Conservation (phyloP, 2,797 vertebrate species). For the Alfaro cultratus region DNA sequence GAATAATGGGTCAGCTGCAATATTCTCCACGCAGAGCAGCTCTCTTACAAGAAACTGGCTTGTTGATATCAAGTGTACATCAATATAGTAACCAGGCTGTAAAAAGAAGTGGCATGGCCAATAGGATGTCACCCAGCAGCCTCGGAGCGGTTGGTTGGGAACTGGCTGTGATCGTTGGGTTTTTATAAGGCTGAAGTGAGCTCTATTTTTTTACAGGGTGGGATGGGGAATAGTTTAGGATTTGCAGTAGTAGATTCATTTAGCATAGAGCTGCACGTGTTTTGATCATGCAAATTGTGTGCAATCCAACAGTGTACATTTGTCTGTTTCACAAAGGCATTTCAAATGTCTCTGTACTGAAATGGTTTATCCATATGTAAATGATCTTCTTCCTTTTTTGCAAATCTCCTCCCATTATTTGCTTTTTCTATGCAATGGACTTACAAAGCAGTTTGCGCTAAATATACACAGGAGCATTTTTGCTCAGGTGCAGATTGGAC, state of each 20-base stretch:
- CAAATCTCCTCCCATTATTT: not conserved
- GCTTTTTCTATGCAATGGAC: not conserved
- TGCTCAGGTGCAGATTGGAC: not conserved
- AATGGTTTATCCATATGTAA: not conserved
- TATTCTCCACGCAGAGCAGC: constrained; percentile 35
- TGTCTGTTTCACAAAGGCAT: not conserved
- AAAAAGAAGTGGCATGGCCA: not conserved
- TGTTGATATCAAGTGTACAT: constrained; percentile 15
- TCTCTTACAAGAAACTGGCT: constrained; percentile 26
- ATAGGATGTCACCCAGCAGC: not conserved
- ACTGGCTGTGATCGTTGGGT: not conserved
- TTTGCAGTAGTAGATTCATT: not conserved
- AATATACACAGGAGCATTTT: not conserved
- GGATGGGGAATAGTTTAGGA: not conserved
- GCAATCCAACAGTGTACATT: not conserved
- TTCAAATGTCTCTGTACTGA: not conserved
- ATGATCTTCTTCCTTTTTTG: not conserved
- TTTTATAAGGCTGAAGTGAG: too few relatives aligned
- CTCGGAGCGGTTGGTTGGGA: not conserved
- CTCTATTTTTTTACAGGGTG: not conserved
- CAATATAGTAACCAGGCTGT: constrained; percentile 12
- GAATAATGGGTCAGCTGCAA: constrained; percentile 39
- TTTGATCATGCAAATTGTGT: not conserved
- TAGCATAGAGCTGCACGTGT: not conserved
- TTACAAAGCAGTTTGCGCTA: not conserved